These are phyloP conservation scores for Eurystomus glaucurus DNA, from an alignment of 2,797 vertebrate species.

Conservation along the genomic window DNA sequence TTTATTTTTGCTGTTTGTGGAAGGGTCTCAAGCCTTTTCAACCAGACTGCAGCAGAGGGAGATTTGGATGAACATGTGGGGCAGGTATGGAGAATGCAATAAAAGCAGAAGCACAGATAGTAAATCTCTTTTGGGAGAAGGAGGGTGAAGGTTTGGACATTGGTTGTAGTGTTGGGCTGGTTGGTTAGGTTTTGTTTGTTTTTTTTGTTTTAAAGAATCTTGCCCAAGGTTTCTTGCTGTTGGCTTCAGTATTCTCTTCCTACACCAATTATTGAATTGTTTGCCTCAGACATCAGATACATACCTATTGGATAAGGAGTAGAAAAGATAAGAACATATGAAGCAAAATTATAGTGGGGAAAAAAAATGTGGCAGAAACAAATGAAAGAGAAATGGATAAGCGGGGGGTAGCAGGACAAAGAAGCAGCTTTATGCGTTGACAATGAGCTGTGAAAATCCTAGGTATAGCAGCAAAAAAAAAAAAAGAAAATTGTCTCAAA, in stretches of 20 bases:
- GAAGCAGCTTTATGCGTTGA: not conserved
- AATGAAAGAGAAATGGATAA: not conserved
- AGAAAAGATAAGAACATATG: not conserved
- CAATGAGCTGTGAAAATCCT: not conserved
- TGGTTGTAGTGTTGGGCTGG: not conserved
- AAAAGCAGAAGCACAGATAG: not conserved
- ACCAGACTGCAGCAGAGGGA: not conserved
- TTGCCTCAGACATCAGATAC: not conserved
- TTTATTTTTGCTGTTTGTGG: not conserved
- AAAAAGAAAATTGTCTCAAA: not conserved
- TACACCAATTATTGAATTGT: not conserved
- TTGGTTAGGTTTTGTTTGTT: not conserved
- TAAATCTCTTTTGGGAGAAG: rapidly evolving
- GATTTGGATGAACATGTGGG: rapidly evolving
- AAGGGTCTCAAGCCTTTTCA: not conserved
- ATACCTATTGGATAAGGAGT: not conserved
- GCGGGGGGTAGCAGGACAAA: not conserved
- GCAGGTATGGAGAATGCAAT: not conserved
- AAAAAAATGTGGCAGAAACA: not conserved
- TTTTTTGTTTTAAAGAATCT: not conserved
- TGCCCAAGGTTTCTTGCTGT: not conserved
- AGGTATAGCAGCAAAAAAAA: not conserved
- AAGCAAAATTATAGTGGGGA: not conserved
- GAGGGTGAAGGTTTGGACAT: rapidly evolving
- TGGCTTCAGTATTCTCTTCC: not conserved